A percentile compares a stretch with the other conserved stretches of the same genome.
These are phyloP conservation scores for Halocaridina rubra DNA, from an alignment of 2,888 invertebrate species.

Conservation along the genomic window DNA sequence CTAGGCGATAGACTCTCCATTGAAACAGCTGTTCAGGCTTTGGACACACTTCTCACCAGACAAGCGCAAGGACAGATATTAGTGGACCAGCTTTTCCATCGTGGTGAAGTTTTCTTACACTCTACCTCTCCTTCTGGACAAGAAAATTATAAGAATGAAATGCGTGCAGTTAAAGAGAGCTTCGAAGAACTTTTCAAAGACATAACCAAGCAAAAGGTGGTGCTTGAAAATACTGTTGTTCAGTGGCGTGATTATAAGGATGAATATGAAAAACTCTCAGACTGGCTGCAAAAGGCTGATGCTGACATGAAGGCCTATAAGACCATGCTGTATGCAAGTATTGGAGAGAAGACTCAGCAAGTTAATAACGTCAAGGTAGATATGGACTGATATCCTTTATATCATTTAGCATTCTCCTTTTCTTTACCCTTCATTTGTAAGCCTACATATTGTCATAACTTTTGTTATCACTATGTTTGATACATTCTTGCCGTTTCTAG, in stretches of 20 bases:
- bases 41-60: slow-evolving; percentile 72
- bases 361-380: slow-evolving; percentile 70
- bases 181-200: slow-evolving; percentile 86
- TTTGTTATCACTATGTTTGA: too few relatives aligned
- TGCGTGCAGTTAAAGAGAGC: slow-evolving; percentile 84
- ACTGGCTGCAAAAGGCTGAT: slow-evolving; percentile 93
- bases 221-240: slow-evolving; percentile 82
- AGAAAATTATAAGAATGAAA: slow-evolving; percentile 82
- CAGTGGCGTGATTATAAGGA: slow-evolving; percentile 93
- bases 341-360: slow-evolving; percentile 86
- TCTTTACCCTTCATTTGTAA: too few relatives aligned
- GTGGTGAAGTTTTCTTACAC: slow-evolving; percentile 86
- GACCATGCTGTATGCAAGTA: slow-evolving; percentile 81
- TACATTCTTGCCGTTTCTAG: too few relatives aligned
- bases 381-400: not conserved
- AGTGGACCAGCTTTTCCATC: slow-evolving; percentile 86
- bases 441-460: too few relatives aligned
- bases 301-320: slow-evolving; percentile 91
- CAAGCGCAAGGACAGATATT: slow-evolving; percentile 78
- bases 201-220: slow-evolving; percentile 85
- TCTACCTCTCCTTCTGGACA: slow-evolving; percentile 86
- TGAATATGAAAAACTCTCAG: slow-evolving; percentile 89
- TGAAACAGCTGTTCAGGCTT: slow-evolving; percentile 88
- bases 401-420: too few relatives aligned
- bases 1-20: slow-evolving; percentile 88